Base-by-base conservation (phyloP, 2,888 invertebrate genomes). In the Drosophila koepferae region DNA sequence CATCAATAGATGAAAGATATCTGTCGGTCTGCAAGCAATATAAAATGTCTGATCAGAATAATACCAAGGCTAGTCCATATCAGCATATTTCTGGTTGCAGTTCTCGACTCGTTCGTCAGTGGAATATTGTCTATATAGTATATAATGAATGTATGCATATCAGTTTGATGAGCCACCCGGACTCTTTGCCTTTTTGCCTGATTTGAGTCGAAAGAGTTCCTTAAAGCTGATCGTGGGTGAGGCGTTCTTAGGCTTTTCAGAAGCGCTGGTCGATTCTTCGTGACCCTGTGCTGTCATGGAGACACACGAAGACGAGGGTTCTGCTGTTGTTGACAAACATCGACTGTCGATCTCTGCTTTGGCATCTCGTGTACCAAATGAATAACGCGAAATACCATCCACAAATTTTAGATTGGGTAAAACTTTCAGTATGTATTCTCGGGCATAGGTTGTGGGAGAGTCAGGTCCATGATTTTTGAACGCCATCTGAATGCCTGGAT, bases 401-500 rank as follows among this genome's bases (percentile, higher is more conserved):
- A 93, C 81, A 65, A 91, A 91, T 56, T 87, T 82, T 0, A 93
- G 74, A 31, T 80, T 77, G 3, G 91, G 91, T 9, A 93, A 68
- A 44, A 85, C 81, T 64, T 87, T 81, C 1, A 91, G 72, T 14
- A 92, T 82, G 63, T 90, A 92, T 28, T 90, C 89, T 10, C 90
- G 82, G 28, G 55, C 90, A 55, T 90, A 91, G 43, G 59, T 18
- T 8, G 96, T 96, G 1, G 76, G 64, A 18, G 63, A 36, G n/a
- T 51, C 43, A 3, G 71, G 44, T n/a, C 67, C 55, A 8, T 74
- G 63, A 6, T 20, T 72, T 12, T 77, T 87, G 28, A 89, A 87
- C 1, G 95, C 96, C 77, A 96, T 96, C 0, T 97, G 97, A 7
- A 85, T 86, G 0, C 96, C 97, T 0, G 95, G 95, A 92, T 98